Evolutionary conservation across 1,140 invertebrate species (phyloP), one percentile per base, ranked within the genome.

Genomic region (Drosophila orena): DNA sequence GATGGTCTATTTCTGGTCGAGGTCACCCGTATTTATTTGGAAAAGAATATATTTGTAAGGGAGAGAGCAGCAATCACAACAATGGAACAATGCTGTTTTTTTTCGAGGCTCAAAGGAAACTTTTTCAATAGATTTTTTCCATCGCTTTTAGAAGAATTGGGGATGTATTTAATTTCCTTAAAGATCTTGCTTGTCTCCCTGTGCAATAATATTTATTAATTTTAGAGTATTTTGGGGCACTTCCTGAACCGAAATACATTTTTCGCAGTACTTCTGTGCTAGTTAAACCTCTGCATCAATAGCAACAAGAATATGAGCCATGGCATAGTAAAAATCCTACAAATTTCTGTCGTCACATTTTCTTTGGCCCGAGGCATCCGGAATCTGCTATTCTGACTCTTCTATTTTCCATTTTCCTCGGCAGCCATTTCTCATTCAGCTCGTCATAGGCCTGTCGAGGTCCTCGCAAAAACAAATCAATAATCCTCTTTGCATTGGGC

Each of bases 401-500:
- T n/a, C 43, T 37, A 55, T 30, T 17, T 35, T 30, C 44, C 44
- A 34, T 30, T 43, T n/a, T 34, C n/a, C 24, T n/a, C 7, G 8
- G 8, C 47, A 22, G 55, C 30, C 55, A 42, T 20, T 62, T 60
- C 52, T 38, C 44, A 27, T 53, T 55, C 34, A 24, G 43, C 34
- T 57, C 55, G 64, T 59, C 56, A 34, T 61, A 30, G 40, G 65
- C 60, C 62, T 44, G 47, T 61, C 42, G 38, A 40, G n/a, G 54
- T 46, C 15, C 44, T 43, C 12, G 5, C 11, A 60, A 62, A 66
- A 79, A 62, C 56, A 83, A 86, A 86, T 86, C 83, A 79, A 86
- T 88, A 88, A 88, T 83, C 84, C 84, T 73, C 79, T 83, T 69
- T 70, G 66, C 75, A 83, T 55, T 66, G 75, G 70, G 79, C 17